Base-by-base conservation (phyloP, 2,888 invertebrate genomes). In the Monopis laevigella region DNA sequence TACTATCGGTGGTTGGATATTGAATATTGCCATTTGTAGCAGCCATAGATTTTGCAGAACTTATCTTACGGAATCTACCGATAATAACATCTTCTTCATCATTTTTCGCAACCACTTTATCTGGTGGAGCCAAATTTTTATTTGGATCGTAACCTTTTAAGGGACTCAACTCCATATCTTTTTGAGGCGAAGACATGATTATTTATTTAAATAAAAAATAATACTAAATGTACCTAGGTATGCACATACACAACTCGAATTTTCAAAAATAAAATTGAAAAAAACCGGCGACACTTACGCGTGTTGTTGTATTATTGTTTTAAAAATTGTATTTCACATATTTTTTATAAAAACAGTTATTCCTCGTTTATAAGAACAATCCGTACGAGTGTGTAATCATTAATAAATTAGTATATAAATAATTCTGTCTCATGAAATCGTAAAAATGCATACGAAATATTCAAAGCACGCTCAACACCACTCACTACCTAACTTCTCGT, bases 1-100 rank as follows among this genome's bases (percentile, higher is more conserved):
- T n/a, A 0, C 66, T 55, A 12, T 65, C 39, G 13, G 80, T 82
- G 0, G 62, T 55, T 1, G 77, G 74, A 39, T 77, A 75, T 48
- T 77, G 75, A 12, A 75, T 71, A 43, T 78, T 78, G 1, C 81
- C 81, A 43, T 82, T 82, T 2, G 81, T 80, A 24, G 80, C 80
- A 16, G 80, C 81, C 82, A 82, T 82, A 14, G 81, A 81, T 51
- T 82, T 82, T 0, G 82, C 82, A 0, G 82, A 82, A 50, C 81
- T 82, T 44, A 82, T 82, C 52, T 82, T 82, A 36, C 82, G 55
- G 54, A 82, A 82, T 45, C 82, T 60, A 8, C 82, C 82, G 35
- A 82, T 82, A 42, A 82, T 78, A 27, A 82, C 70, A 49, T 82
- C 81, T 50, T 80, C 80, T 45, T 80, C 29, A 18, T 29, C 40